phyloP scores from a whole-genome alignment of 2,888 invertebrate species.

The Salticus scenicus region DNA sequence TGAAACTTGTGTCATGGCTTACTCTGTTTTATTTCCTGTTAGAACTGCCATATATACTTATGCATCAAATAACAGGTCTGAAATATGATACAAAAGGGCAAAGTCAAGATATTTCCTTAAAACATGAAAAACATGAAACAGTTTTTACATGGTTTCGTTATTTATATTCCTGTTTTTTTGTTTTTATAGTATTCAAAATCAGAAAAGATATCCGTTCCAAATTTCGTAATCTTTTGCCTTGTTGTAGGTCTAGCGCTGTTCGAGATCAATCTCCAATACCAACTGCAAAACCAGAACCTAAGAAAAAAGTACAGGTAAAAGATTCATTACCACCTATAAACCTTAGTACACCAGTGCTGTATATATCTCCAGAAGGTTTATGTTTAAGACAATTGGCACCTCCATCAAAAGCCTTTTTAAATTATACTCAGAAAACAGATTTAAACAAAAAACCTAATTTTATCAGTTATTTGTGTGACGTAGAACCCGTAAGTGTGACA shows the following conservation, averaged over 20 bases:
- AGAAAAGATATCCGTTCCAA: slow-evolving; percentile 73
- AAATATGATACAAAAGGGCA: slow-evolving; percentile 26
- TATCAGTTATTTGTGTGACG: slow-evolving; percentile 67
- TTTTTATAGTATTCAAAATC: slow-evolving; percentile 71
- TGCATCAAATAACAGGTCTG: slow-evolving; percentile 46
- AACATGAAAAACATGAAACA: slow-evolving; percentile 72
- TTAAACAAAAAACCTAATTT: slow-evolving; percentile 43
- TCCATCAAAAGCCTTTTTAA: background rate
- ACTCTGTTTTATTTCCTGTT: slow-evolving; percentile 40
- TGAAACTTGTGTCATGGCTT: slow-evolving; percentile 47
- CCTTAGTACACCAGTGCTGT: slow-evolving; percentile 73
- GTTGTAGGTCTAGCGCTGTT: slow-evolving; percentile 71
- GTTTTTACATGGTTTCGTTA: slow-evolving; percentile 73
- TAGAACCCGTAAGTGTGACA: slow-evolving; percentile 5
- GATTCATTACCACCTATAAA: slow-evolving; percentile 70
- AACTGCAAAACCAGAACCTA: slow-evolving; percentile 11
- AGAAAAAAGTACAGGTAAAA: slow-evolving; percentile 69
- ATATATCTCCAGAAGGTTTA: slow-evolving; percentile 74
- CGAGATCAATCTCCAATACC: slow-evolving; percentile 71
- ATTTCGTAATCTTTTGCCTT: slow-evolving; percentile 72
- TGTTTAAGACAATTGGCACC: slow-evolving; percentile 72
- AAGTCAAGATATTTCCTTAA: slow-evolving; percentile 24
- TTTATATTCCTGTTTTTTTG: slow-evolving; percentile 71
- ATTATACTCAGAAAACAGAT: background rate
- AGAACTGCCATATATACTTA: slow-evolving; percentile 56